phyloP scores from a whole-genome alignment of 37 sponge, comb jelly and placozoan species.

The Cliona cf. orientalis region DNA sequence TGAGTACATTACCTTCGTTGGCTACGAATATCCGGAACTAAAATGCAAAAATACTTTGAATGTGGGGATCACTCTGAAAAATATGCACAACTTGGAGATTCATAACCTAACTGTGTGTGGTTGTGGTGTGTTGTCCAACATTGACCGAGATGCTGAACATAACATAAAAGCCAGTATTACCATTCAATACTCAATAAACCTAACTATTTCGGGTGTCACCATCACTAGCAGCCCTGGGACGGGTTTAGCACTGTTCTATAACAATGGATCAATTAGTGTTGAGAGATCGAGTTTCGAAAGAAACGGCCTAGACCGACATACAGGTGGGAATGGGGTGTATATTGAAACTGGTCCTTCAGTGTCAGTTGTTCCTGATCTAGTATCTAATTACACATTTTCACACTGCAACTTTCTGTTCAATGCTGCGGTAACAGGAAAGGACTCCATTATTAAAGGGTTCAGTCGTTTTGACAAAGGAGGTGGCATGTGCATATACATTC shows the following conservation, averaged over 20 bases:
- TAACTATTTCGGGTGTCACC: not conserved
- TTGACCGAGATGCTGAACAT: not conserved
- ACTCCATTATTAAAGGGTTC: not conserved
- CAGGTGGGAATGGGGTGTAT: conserved; percentile 22
- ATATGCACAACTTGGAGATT: not conserved
- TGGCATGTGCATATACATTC: not conserved
- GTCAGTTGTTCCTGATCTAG: not conserved
- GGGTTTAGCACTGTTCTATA: conserved; percentile 2
- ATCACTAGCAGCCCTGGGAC: conserved; percentile 1
- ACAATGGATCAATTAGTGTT: not conserved
- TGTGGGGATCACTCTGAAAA: not conserved
- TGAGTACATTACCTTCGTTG: not conserved
- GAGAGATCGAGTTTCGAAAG: not conserved
- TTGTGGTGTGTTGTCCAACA: not conserved
- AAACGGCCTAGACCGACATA: not conserved
- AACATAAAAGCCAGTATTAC: conserved; percentile 4
- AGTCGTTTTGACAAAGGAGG: conserved; percentile 25
- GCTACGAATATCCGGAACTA: not conserved
- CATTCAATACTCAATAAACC: not conserved
- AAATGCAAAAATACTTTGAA: not conserved
- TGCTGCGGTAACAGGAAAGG: not conserved
- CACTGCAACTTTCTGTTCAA: conserved; percentile 1
- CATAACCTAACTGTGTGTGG: not conserved
- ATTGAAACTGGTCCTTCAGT: not conserved
- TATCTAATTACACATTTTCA: not conserved